Conservation (phyloP, 2,888 invertebrate species). For the Ypsolopha scabrella region DNA sequence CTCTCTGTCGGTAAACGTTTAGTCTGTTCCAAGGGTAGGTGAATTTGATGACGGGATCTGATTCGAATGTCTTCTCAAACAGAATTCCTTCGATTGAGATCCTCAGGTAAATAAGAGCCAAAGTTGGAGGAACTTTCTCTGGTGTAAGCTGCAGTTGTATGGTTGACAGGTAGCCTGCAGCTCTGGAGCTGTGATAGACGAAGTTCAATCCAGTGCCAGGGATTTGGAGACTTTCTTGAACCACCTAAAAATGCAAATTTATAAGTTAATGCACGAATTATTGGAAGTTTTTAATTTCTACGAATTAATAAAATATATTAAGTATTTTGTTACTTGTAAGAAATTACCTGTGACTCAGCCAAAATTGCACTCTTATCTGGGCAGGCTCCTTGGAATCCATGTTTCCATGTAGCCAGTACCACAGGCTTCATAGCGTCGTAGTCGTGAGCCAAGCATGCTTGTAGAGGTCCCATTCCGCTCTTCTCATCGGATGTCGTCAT, state of each 20-base stretch:
- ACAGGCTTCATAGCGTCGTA: conserved; percentile 95
- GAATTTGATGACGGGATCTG: conserved; percentile 96
- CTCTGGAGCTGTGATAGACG: conserved; percentile 95
- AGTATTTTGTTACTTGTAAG: not conserved
- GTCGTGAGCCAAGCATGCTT: conserved; percentile 89
- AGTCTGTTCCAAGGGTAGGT: conserved; percentile 98
- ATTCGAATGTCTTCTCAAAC: conserved; percentile 94
- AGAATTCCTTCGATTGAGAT: conserved; percentile 96
- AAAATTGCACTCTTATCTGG: conserved; percentile 91
- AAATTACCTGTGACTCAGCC: conserved; percentile 82
- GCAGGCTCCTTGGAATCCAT: conserved; percentile 95
- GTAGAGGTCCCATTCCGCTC: conserved; percentile 72
- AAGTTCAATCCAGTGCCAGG: conserved; percentile 96
- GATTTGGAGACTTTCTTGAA: conserved; percentile 94
- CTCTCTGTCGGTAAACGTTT: conserved; percentile 96
- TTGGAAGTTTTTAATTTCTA: not conserved
- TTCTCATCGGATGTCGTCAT: conserved; percentile 89
- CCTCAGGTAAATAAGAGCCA: conserved; percentile 90
- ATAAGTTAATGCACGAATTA: not conserved
- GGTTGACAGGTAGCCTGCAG: conserved; percentile 93
- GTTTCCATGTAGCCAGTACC: conserved; percentile 93
- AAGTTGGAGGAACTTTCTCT: conserved; percentile 81
- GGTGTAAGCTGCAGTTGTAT: conserved; percentile 93
- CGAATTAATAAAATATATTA: not conserved
- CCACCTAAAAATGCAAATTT: conserved; percentile 69